Evolutionary conservation across 2,888 invertebrate genomes (phyloP).

Genomic region (Campoplex nolae): DNA sequence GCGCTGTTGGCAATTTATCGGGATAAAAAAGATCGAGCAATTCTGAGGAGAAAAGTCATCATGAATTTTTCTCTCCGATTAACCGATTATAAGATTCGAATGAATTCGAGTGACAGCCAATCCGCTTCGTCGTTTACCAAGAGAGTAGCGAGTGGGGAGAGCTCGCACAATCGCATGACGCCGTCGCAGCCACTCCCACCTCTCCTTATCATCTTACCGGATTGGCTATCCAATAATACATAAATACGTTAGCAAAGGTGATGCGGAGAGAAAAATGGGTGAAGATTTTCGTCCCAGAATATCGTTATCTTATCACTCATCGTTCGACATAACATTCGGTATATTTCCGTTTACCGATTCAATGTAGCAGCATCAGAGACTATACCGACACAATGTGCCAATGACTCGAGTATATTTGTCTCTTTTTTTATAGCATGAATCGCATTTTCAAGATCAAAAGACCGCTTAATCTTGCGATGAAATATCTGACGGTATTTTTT

Average conservation of each 20-base stretch:
- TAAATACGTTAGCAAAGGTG: too few relatives aligned
- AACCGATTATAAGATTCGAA: neutral
- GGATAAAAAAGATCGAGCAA: neutral
- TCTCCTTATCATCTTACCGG: too few relatives aligned
- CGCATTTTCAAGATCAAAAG: constrained; percentile 1
- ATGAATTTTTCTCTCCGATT: neutral
- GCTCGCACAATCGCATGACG: too few relatives aligned
- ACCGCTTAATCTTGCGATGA: neutral
- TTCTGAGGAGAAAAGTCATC: neutral
- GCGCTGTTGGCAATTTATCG: neutral
- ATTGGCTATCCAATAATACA: too few relatives aligned
- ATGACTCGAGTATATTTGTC: neutral
- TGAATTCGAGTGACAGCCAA: too few relatives aligned
- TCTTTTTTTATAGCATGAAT: neutral
- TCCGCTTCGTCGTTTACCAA: too few relatives aligned
- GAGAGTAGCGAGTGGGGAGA: too few relatives aligned
- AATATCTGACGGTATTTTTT: neutral
- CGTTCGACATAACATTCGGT: neutral
- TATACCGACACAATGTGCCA: neutral
- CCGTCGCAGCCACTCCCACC: too few relatives aligned
- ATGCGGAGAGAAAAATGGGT: neutral
- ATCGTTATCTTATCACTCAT: neutral
- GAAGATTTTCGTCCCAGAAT: neutral
- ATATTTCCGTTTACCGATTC: neutral
- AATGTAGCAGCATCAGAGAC: neutral